phyloP scores from a whole-genome alignment of 2,888 invertebrate genomes.

The Alcis repandata region DNA sequence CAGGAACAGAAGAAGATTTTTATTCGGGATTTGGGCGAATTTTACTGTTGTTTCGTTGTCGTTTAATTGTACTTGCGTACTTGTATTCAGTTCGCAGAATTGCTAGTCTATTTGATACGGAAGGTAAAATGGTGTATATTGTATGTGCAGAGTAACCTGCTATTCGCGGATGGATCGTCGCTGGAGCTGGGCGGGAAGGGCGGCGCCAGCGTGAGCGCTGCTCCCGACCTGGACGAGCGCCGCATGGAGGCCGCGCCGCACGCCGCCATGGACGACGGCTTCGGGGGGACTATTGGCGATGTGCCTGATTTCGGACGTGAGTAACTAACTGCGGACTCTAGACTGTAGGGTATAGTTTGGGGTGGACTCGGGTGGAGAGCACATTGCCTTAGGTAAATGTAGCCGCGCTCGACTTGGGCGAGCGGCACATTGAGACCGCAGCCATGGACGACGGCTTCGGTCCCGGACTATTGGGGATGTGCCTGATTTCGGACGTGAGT shows the following conservation, averaged over 20 bases:
- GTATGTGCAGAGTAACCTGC: slow-evolving; percentile 87
- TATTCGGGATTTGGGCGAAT: too few species aligned
- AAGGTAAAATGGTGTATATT: not conserved
- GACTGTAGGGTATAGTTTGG: too few species aligned
- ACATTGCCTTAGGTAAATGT: too few species aligned
- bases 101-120: not conserved
- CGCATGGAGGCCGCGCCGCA: slow-evolving; percentile 91
- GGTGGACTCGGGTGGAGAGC: too few species aligned
- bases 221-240: slow-evolving; percentile 85
- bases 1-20: too few species aligned
- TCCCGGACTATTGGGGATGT: slow-evolving; percentile 92
- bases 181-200: slow-evolving; percentile 82
- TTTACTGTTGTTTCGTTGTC: too few species aligned
- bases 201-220: slow-evolving; percentile 75
- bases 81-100: not conserved
- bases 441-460: slow-evolving; percentile 95
- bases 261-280: slow-evolving; percentile 93
- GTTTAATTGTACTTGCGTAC: not conserved
- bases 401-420: slow-evolving; percentile 82
- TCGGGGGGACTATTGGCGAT: slow-evolving; percentile 93
- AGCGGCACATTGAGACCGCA: slow-evolving; percentile 89
- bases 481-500: slow-evolving; percentile 93
- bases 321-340: too few species aligned
- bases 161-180: slow-evolving; percentile 91
- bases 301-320: slow-evolving; percentile 94